Evolutionary conservation across 2,797 vertebrate species (phyloP).

Genomic region (Carcharodon carcharias): DNA sequence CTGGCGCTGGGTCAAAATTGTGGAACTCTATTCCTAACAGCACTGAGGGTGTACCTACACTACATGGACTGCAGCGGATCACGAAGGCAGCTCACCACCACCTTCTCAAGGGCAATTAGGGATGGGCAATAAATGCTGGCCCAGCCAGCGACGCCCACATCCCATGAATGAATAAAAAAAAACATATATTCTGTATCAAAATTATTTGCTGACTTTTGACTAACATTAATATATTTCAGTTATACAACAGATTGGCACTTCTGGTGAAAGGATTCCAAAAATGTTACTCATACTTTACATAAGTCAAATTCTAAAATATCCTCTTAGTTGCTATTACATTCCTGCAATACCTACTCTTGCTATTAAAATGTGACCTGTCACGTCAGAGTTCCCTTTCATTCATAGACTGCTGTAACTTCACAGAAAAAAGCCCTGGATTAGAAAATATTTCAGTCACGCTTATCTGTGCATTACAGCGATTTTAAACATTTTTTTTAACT

Average conservation of each 20-base stretch:
- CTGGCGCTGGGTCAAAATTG: too few species aligned
- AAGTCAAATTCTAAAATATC: neutral
- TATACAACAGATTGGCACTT: neutral
- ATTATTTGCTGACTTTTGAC: neutral
- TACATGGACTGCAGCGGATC: too few species aligned
- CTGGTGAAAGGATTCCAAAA: neutral
- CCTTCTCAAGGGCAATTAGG: too few species aligned
- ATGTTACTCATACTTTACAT: neutral
- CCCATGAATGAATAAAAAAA: too few species aligned
- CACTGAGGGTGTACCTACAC: too few species aligned
- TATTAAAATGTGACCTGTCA: neutral
- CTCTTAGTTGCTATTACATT: neutral
- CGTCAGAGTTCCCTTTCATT: neutral
- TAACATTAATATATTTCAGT: neutral
- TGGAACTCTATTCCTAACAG: too few species aligned
- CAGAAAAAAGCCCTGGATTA: neutral
- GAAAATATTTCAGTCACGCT: neutral
- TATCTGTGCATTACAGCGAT: neutral
- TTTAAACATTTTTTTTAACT: neutral
- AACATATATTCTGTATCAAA: neutral
- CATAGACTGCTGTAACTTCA: neutral
- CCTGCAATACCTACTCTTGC: neutral
- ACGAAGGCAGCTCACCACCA: too few species aligned
- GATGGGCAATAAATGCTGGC: too few species aligned
- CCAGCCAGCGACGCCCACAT: too few species aligned